Conservation (phyloP, 53 echinoderm and acorn worm species). For the Antedon mediterranea region DNA sequence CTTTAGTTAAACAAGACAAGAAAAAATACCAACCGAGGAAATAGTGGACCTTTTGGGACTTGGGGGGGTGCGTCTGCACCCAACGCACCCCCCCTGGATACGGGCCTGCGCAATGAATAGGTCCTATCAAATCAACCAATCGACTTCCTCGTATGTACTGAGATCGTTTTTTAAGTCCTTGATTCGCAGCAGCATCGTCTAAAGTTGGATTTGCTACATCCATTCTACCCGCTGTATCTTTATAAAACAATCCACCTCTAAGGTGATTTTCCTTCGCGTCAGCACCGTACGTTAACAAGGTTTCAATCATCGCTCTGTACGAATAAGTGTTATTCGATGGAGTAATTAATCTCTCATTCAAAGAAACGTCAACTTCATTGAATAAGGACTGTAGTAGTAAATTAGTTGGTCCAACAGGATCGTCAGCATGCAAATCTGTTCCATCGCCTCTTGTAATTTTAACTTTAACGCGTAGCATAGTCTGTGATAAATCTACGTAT, state of each 20-base stretch:
- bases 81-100: too few relatives aligned
- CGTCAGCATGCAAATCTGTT: too few relatives aligned
- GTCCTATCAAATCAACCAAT: too few relatives aligned
- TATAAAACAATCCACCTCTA: constrained; percentile 40
- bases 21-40: too few relatives aligned
- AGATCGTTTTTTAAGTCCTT: constrained; percentile 40
- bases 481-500: constrained; percentile 33
- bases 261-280: constrained; percentile 42
- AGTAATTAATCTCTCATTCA: too few relatives aligned
- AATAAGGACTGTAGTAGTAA: constrained; percentile 10
- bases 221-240: constrained; percentile 46
- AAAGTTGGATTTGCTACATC: constrained; percentile 28
- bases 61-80: too few relatives aligned
- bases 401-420: constrained; percentile 21
- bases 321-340: constrained; percentile 5
- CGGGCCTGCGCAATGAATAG: too few relatives aligned
- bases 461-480: constrained; percentile 17
- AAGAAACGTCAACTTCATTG: constrained; percentile 23
- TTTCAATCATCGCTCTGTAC: too few relatives aligned
- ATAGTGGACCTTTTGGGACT: too few relatives aligned
- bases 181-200: constrained; percentile 10
- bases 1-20: too few relatives aligned
- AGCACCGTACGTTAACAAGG: too few relatives aligned
- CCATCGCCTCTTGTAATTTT: neutral
- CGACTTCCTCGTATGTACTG: too few relatives aligned